Percentiles rank a stretch among this genome's conserved stretches.
Conservation (phyloP, 92 coral and sea anemone species). For the Montipora capitata region DNA sequence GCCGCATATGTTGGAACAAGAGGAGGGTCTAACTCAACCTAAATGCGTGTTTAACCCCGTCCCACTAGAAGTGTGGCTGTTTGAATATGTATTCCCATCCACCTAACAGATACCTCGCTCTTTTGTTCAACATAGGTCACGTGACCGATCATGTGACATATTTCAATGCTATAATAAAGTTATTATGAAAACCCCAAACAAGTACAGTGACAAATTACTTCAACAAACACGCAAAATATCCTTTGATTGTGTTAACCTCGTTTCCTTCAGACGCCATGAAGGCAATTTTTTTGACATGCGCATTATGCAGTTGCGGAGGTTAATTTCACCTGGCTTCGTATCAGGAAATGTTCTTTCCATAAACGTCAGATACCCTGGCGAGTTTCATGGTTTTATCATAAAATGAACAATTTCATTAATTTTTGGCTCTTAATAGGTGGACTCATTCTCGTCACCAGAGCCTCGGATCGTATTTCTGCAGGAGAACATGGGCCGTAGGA, state of each 20-base stretch:
- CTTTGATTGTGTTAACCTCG: slow-evolving; percentile 7
- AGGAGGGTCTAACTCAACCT: slow-evolving; percentile 4
- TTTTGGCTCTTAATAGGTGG: background rate
- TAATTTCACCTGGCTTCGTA: slow-evolving; percentile 2
- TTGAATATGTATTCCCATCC: slow-evolving; percentile 16
- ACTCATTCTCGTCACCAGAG: background rate
- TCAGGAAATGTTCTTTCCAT: slow-evolving; percentile 3
- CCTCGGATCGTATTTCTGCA: too few species aligned
- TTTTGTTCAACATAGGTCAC: slow-evolving; percentile 13
- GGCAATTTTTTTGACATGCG: slow-evolving; percentile 1
- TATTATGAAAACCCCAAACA: background rate
- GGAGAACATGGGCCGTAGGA: too few species aligned
- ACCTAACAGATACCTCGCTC: background rate
- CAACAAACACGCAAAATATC: slow-evolving; percentile 11
- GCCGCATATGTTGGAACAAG: slow-evolving; percentile 1
- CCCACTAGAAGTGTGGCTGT: slow-evolving; percentile 16
- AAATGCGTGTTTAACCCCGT: slow-evolving; percentile 6
- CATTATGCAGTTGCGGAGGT: slow-evolving; percentile 13
- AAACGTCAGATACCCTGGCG: background rate
- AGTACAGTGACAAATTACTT: background rate
- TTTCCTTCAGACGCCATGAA: slow-evolving; percentile 10
- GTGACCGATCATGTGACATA: slow-evolving; percentile 22
- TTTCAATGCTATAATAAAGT: background rate
- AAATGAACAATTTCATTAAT: background rate
- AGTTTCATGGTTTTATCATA: background rate